Percentiles rank a stretch among this genome's conserved stretches.
Evolutionary conservation across 2,888 invertebrate genomes (phyloP).

Genomic region (Patella ulyssiponensis): DNA sequence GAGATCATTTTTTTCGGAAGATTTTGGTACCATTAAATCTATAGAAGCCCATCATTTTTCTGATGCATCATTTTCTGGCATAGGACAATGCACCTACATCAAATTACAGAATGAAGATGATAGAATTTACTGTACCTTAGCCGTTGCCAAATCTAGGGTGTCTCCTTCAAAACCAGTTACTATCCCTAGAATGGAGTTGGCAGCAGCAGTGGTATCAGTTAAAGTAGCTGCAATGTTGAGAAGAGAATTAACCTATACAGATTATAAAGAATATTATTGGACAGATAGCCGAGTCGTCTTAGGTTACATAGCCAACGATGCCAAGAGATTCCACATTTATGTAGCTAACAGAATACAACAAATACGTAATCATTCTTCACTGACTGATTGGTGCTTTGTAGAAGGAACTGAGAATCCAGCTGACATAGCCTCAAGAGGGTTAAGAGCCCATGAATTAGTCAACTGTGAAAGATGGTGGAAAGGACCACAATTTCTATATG

Average conservation of each 20-base stretch:
- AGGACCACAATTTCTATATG: not conserved
- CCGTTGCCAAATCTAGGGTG: not conserved
- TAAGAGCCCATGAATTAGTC: not conserved
- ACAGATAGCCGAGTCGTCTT: not conserved
- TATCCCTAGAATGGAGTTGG: not conserved
- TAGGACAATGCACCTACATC: conserved; percentile 9
- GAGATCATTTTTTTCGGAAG: not conserved
- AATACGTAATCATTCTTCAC: not conserved
- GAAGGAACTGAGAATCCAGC: not conserved
- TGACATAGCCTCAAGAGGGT: conserved; percentile 30
- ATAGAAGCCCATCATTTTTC: conserved; percentile 13
- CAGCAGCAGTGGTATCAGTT: conserved; percentile 3
- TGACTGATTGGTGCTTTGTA: not conserved
- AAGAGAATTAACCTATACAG: not conserved
- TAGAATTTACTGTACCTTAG: not conserved
- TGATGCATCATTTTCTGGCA: conserved; percentile 1
- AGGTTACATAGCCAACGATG: not conserved
- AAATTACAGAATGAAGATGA: not conserved
- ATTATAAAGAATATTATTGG: not conserved
- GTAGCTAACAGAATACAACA: not conserved
- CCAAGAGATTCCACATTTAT: not conserved
- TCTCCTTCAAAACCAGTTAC: not conserved
- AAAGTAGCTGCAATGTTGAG: not conserved
- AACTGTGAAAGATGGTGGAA: not conserved
- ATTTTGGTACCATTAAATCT: not conserved